Evolutionary conservation across 2,113 vertebrate genomes (phyloP).

Genomic region (Tichodroma muraria): DNA sequence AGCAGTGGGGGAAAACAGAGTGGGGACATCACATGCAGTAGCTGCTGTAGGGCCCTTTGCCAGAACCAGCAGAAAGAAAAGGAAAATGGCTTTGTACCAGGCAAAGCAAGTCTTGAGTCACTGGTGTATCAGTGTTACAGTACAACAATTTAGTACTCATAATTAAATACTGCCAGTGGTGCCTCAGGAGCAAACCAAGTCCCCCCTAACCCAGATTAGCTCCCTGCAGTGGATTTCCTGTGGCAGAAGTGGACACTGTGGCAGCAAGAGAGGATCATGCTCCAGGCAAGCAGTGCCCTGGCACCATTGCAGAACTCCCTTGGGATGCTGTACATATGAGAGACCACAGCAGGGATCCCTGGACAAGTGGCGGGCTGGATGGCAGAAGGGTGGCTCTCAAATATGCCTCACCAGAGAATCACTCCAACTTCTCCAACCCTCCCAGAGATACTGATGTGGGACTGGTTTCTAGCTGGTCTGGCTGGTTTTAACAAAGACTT

Average conservation of each 20-base stretch:
- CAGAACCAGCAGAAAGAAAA: background rate
- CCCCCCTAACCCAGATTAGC: background rate
- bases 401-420: background rate
- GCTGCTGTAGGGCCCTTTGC: background rate
- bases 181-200: background rate
- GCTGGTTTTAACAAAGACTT: background rate
- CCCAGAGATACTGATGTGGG: background rate
- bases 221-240: background rate
- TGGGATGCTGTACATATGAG: rapidly evolving
- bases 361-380: too few species aligned
- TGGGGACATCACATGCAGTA: background rate
- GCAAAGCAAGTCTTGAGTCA: background rate
- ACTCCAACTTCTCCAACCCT: background rate
- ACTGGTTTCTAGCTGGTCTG: background rate
- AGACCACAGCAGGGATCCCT: background rate
- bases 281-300: background rate
- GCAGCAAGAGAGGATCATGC: rapidly evolving
- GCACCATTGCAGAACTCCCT: background rate
- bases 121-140: background rate
- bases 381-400: background rate
- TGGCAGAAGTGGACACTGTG: background rate
- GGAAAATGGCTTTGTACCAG: background rate
- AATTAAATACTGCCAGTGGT: background rate
- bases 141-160: background rate
- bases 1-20: rapidly evolving